These are phyloP conservation scores for Nomada goodeniana DNA, from an alignment of 2,888 invertebrate species.

Conservation along the genomic window DNA sequence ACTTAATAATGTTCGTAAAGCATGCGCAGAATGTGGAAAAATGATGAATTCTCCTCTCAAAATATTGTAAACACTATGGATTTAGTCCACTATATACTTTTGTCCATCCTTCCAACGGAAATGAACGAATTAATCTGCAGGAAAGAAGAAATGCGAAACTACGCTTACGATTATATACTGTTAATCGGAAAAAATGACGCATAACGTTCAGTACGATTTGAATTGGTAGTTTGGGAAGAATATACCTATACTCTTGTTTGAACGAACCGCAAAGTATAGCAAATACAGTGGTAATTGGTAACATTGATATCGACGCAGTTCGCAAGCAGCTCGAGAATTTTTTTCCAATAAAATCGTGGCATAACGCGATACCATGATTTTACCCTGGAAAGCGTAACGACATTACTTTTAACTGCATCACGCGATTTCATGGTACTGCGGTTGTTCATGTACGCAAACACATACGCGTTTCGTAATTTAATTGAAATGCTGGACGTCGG, in stretches of 20 bases:
- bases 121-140: neutral
- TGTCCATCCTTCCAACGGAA: neutral
- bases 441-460: neutral
- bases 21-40: neutral
- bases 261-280: neutral
- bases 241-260: neutral
- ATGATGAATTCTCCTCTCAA: constrained; percentile 1
- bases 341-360: constrained; percentile 38
- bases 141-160: neutral
- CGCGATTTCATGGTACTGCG: constrained; percentile 37
- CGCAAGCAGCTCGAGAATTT: constrained; percentile 17
- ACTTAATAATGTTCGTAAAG: neutral
- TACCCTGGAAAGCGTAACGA: constrained; percentile 49
- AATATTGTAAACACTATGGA: neutral
- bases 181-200: neutral
- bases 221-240: neutral
- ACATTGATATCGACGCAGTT: constrained; percentile 6
- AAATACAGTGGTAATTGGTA: neutral
- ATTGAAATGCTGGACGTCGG: constrained; percentile 15
- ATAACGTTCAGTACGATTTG: neutral
- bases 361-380: constrained; percentile 39
- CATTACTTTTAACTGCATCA: constrained; percentile 47
- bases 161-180: too few relatives aligned
- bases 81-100: too few relatives aligned
- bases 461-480: neutral